Conservation (phyloP, 1,140 invertebrate genomes). For the Aleiodes sp. region DNA sequence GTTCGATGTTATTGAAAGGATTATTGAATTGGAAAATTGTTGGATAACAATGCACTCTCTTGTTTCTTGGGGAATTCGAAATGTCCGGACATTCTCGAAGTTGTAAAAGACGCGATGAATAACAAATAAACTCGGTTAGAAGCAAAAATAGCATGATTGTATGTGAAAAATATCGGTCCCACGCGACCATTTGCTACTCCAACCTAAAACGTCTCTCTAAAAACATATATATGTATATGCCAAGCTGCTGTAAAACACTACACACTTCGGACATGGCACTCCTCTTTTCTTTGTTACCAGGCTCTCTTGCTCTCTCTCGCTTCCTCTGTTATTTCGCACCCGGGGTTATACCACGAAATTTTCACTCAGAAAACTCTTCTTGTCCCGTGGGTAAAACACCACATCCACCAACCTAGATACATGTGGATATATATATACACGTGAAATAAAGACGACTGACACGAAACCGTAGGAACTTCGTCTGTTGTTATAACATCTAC, state of each 20-base stretch:
- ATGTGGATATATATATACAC: not conserved
- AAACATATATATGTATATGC: not conserved
- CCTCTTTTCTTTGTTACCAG: conserved; percentile 1
- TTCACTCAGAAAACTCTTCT: conserved; percentile 21
- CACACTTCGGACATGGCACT: not conserved
- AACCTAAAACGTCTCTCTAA: not conserved
- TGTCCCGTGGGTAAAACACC: not conserved
- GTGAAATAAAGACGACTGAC: conserved; percentile 11
- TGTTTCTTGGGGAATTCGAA: no score
- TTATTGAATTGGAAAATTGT: no score
- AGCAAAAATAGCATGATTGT: not conserved
- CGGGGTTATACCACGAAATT: conserved; percentile 12
- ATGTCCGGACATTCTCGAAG: not conserved
- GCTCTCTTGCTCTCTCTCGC: not conserved
- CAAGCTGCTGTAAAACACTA: not conserved
- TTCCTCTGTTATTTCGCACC: not conserved
- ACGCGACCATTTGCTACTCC: not conserved
- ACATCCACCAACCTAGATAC: conserved; percentile 11
- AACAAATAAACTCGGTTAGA: not conserved
- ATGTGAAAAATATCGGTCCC: not conserved
- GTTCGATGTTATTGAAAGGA: no score
- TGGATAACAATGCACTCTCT: no score
- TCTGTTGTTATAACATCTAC: conserved; percentile 6
- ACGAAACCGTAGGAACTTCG: conserved; percentile 6
- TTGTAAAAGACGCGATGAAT: not conserved